These are phyloP conservation scores for Mesochorus sp. DNA, from an alignment of 2,888 invertebrate species.

Conservation along the genomic window DNA sequence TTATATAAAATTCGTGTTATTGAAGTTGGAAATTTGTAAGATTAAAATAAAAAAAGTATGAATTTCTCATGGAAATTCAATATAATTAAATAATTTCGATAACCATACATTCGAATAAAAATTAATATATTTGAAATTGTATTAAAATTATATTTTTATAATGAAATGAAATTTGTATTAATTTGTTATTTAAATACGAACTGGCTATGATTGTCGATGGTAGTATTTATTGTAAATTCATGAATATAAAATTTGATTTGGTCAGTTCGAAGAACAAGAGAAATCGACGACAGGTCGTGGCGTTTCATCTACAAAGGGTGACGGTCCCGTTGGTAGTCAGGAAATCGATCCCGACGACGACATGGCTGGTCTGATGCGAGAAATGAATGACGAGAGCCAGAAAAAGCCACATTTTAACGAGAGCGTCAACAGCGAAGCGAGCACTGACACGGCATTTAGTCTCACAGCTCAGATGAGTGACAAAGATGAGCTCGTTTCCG, in stretches of 20 bases:
- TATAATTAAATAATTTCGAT: too few relatives aligned
- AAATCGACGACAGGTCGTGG: constrained; percentile 25
- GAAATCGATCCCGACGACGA: constrained; percentile 80
- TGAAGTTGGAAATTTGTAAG: too few relatives aligned
- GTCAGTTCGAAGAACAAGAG: constrained; percentile 74
- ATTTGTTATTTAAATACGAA: too few relatives aligned
- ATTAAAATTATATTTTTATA: too few relatives aligned
- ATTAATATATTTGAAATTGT: too few relatives aligned
- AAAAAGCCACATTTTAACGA: constrained; percentile 77
- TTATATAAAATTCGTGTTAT: too few relatives aligned
- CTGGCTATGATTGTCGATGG: too few relatives aligned
- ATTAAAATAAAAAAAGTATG: too few relatives aligned
- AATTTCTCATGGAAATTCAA: too few relatives aligned
- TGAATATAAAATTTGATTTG: neutral
- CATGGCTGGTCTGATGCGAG: constrained; percentile 80
- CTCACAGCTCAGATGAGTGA: constrained; percentile 79
- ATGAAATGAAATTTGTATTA: too few relatives aligned
- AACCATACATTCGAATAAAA: too few relatives aligned
- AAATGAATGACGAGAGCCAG: constrained; percentile 77
- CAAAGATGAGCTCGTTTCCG: constrained; percentile 75
- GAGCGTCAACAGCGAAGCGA: constrained; percentile 79
- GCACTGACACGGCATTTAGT: constrained; percentile 81
- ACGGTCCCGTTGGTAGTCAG: constrained; percentile 75
- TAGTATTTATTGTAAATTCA: too few relatives aligned
- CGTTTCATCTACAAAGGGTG: constrained; percentile 43